These are phyloP conservation scores for Falco berigora DNA, from an alignment of 2,797 vertebrate genomes.

Conservation along the genomic window DNA sequence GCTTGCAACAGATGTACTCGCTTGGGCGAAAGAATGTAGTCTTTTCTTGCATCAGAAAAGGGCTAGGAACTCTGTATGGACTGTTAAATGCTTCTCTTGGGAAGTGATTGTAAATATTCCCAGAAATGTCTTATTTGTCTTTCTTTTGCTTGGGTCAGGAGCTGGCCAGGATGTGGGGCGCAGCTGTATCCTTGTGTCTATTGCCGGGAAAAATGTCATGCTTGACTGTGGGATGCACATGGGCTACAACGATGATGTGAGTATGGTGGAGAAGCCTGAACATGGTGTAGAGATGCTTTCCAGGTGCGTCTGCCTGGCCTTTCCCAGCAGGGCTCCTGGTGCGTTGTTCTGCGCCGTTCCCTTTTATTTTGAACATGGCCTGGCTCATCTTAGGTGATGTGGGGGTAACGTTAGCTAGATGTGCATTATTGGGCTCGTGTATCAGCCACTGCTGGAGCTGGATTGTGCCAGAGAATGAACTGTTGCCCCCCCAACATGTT, in stretches of 20 bases:
- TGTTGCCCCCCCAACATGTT: neutral
- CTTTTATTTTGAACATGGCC: too few species aligned
- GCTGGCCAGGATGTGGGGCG: conserved; percentile 97
- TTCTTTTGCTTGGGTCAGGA: conserved; percentile 67
- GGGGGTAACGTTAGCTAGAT: fast-evolving
- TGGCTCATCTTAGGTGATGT: fast-evolving
- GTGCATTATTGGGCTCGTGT: fast-evolving
- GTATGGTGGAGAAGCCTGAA: neutral
- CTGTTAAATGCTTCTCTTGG: neutral
- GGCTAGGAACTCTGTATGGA: neutral
- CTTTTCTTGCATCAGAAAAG: neutral
- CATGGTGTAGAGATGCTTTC: neutral
- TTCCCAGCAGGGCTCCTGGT: neutral
- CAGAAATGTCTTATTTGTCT: neutral
- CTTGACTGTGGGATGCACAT: conserved; percentile 99
- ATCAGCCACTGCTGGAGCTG: neutral
- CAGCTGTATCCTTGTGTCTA: conserved; percentile 96
- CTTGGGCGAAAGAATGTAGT: neutral
- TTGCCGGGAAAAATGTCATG: conserved; percentile 97
- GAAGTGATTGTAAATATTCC: neutral
- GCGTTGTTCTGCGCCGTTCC: neutral
- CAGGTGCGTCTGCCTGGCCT: neutral
- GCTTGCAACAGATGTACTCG: too few species aligned
- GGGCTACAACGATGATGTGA: conserved; percentile 96
- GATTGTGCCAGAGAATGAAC: neutral